These are phyloP conservation scores for Syrista parreyssii DNA, from an alignment of 2,888 invertebrate genomes.

Conservation along the genomic window DNA sequence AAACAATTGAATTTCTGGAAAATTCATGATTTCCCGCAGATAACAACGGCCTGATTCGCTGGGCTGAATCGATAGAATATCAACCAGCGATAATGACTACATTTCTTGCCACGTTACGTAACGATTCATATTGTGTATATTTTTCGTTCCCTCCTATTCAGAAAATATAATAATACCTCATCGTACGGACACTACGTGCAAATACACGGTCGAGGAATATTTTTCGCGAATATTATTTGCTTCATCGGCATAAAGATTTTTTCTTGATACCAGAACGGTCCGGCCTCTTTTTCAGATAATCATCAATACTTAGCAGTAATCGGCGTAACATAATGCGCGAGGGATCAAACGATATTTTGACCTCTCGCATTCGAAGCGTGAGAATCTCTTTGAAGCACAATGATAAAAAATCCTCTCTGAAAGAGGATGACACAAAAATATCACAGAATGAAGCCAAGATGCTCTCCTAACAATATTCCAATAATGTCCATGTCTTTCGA, in stretches of 20 bases:
- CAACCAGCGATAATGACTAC: neutral
- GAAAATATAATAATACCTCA: neutral
- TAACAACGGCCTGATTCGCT: neutral
- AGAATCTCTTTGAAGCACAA: neutral
- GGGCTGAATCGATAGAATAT: neutral
- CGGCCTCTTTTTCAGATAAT: neutral
- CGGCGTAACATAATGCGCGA: neutral
- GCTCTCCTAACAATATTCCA: neutral
- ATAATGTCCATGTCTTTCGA: neutral
- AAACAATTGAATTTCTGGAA: neutral
- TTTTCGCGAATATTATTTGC: too few species aligned
- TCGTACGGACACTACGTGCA: neutral
- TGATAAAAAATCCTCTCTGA: neutral
- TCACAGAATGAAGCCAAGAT: neutral
- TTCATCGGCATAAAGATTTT: neutral
- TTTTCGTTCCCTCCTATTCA: neutral
- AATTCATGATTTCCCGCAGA: neutral
- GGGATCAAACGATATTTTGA: neutral
- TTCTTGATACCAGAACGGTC: neutral
- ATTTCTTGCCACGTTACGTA: neutral
- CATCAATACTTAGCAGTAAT: neutral
- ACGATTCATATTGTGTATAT: neutral
- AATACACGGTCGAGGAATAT: too few species aligned
- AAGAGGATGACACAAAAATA: neutral
- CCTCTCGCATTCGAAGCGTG: neutral